Evolutionary conservation across 2,888 invertebrate species (phyloP).

Genomic region (Drosophila stalkeri): DNA sequence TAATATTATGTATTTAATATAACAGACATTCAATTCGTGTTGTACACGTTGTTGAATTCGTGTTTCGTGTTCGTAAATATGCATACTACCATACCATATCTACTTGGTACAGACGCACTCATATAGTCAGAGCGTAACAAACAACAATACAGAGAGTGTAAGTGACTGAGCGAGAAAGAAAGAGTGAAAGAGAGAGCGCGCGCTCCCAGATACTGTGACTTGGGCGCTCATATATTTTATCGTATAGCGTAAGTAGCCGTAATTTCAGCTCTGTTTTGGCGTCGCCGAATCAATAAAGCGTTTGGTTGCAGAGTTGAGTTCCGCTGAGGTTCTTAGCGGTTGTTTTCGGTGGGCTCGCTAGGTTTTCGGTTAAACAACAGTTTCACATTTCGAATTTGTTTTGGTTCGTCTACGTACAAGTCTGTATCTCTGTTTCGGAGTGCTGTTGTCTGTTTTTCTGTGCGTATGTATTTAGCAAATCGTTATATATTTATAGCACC

Average conservation of each 20-base stretch:
- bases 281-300: conserved; percentile 74
- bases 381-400: conserved; percentile 24
- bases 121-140: conserved; percentile 17
- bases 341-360: conserved; percentile 40
- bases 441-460: conserved; percentile 40
- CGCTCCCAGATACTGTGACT: conserved; percentile 38
- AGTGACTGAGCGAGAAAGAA: conserved; percentile 14
- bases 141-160: conserved; percentile 17
- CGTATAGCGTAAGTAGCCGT: conserved; percentile 62
- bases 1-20: neutral
- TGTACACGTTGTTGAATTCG: neutral
- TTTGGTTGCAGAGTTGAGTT: conserved; percentile 61
- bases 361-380: conserved; percentile 44
- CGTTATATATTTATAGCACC: conserved; percentile 13
- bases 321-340: conserved; percentile 70
- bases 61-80: neutral
- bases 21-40: neutral
- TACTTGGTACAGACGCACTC: conserved; percentile 38
- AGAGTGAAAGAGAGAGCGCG: conserved; percentile 10
- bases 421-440: conserved; percentile 59
- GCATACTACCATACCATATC: conserved; percentile 1
- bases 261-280: conserved; percentile 69
- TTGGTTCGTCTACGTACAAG: conserved; percentile 47
- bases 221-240: conserved; percentile 42
- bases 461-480: conserved; percentile 69